phyloP scores from a whole-genome alignment of 37 sponge, comb jelly and placozoan genomes.

The Halisarca cf. caerulea region DNA sequence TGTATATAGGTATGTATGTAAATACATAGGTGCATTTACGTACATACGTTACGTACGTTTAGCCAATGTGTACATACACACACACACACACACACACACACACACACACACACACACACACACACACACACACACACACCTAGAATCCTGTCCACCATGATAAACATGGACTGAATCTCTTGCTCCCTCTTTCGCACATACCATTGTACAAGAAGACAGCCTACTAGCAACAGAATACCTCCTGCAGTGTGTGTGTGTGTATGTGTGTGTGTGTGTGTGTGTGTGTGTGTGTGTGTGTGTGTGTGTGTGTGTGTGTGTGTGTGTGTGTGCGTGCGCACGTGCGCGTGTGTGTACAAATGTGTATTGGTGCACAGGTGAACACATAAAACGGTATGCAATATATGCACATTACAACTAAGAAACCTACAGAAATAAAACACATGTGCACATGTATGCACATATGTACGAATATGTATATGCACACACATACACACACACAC shows the following conservation, averaged over 20 bases:
- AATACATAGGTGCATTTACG: not conserved
- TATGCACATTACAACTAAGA: not conserved
- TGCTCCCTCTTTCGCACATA: slow-evolving; percentile 30
- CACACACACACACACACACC: slow-evolving; percentile 21
- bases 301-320: slow-evolving; percentile 4
- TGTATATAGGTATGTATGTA: not conserved
- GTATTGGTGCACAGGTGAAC: not conserved
- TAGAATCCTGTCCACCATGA: slow-evolving; percentile 63
- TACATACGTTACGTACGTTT: not conserved
- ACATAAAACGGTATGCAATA: not conserved
- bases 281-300: not conserved
- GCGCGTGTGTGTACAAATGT: not conserved
- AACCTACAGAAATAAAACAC: too few species aligned
- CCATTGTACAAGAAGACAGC: not conserved
- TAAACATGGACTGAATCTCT: slow-evolving; percentile 16
- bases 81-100: slow-evolving; percentile 19
- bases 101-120: not conserved
- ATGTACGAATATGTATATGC: not conserved
- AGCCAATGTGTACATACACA: not conserved
- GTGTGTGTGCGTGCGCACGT: not conserved
- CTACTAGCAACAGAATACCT: slow-evolving; percentile 7
- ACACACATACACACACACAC: not conserved
- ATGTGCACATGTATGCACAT: not conserved
- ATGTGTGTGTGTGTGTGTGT: not conserved
- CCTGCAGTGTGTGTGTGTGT: not conserved